These are phyloP conservation scores for Dicranocentrus wangi DNA, from an alignment of 2,888 invertebrate genomes.

Conservation along the genomic window DNA sequence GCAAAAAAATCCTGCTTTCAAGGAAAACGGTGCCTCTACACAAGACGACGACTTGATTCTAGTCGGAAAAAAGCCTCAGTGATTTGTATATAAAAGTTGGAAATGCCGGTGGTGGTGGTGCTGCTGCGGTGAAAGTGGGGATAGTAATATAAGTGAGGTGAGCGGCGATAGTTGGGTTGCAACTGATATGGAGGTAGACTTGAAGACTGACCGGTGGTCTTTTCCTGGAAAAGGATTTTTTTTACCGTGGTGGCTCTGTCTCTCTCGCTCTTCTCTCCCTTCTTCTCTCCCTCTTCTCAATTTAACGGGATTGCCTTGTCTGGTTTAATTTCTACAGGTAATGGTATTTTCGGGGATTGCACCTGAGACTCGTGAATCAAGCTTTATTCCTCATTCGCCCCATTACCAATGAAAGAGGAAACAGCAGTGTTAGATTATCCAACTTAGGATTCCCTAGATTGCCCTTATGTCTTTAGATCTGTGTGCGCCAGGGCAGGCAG, in stretches of 20 bases:
- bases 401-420: constrained; percentile 63
- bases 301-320: constrained; percentile 69
- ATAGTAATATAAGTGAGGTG: no score
- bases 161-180: no score
- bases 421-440: constrained; percentile 63
- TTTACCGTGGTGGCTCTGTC: not conserved
- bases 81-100: no score
- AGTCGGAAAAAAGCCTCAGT: constrained; percentile 5
- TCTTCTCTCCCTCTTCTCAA: constrained; percentile 55
- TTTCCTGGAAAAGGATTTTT: no score
- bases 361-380: constrained; percentile 72
- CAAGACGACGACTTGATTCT: constrained; percentile 49
- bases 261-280: constrained; percentile 7
- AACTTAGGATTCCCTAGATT: constrained; percentile 62
- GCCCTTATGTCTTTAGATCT: constrained; percentile 50
- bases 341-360: constrained; percentile 70
- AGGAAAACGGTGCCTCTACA: no score
- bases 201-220: constrained; percentile 37
- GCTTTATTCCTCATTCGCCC: constrained; percentile 65
- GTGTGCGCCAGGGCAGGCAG: no score
- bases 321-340: constrained; percentile 72
- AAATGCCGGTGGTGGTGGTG: no score
- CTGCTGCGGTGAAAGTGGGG: no score
- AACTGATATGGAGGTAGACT: no score
- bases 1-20: no score